Conservation (phyloP, 2,888 invertebrate genomes). For the Amiota mariae region DNA sequence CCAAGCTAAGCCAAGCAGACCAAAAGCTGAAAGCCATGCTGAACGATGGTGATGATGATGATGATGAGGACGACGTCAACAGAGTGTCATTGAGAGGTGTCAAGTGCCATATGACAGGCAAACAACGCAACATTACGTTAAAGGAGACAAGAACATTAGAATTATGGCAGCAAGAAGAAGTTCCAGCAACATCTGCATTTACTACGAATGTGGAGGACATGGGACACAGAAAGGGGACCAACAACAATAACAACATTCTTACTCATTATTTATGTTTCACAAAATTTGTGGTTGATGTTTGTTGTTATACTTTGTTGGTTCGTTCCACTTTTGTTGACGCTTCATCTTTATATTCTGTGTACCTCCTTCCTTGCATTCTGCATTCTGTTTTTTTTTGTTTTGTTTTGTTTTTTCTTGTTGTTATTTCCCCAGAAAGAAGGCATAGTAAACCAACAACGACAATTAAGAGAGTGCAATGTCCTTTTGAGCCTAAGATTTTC, state of each 20-base stretch:
- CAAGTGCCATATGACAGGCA: conserved; percentile 51
- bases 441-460: too few relatives aligned
- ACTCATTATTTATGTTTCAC: conserved; percentile 27
- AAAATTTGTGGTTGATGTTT: conserved; percentile 14
- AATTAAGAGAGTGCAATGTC: conserved; percentile 11
- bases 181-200: neutral
- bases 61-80: neutral
- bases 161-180: neutral
- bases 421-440: too few relatives aligned
- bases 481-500: conserved; percentile 24
- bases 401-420: too few relatives aligned
- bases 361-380: neutral
- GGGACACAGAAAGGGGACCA: neutral
- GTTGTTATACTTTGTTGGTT: neutral
- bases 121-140: neutral
- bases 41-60: too few relatives aligned
- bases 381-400: too few relatives aligned
- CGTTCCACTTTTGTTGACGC: neutral
- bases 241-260: conserved; percentile 18
- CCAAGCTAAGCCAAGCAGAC: neutral
- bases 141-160: neutral
- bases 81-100: conserved; percentile 63
- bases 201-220: too few relatives aligned
- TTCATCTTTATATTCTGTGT: neutral
- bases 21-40: too few relatives aligned